Conservation (phyloP, 2,797 vertebrate genomes). For the Eremophila alpestris region DNA sequence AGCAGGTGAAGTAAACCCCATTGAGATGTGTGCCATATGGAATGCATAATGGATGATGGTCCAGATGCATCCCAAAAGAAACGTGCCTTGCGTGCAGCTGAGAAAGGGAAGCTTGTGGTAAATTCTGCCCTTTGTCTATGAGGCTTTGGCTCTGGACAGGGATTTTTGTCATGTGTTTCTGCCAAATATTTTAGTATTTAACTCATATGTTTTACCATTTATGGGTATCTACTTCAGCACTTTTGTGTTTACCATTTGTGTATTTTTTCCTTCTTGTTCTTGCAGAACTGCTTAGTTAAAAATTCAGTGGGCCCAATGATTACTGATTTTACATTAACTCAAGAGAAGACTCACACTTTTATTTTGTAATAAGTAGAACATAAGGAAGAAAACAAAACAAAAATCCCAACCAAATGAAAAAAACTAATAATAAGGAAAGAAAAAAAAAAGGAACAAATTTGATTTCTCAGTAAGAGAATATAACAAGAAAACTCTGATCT, state of each 20-base stretch:
- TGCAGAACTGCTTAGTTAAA: neutral
- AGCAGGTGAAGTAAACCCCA: constrained; percentile 48
- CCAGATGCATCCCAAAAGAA: constrained; percentile 39
- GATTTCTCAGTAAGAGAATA: neutral
- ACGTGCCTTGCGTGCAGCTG: constrained; percentile 30
- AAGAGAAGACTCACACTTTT: neutral
- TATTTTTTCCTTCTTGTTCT: constrained; percentile 4
- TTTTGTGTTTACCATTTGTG: neutral
- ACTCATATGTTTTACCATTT: constrained; percentile 45
- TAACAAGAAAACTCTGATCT: neutral
- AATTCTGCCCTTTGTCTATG: constrained; percentile 56
- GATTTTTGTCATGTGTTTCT: constrained; percentile 58
- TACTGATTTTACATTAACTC: neutral
- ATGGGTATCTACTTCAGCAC: constrained; percentile 45
- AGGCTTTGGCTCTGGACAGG: constrained; percentile 56
- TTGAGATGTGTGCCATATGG: constrained; percentile 33
- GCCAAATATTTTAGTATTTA: constrained; percentile 60
- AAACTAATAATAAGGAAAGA: neutral
- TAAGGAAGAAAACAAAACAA: neutral
- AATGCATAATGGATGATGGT: constrained; percentile 42
- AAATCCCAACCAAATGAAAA: neutral
- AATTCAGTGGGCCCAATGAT: neutral
- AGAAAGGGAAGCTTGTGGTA: constrained; percentile 38
- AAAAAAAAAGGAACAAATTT: neutral
- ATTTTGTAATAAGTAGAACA: neutral